These are phyloP conservation scores for Podarcis lilfordi DNA, from an alignment of 2,797 vertebrate species.

Conservation along the genomic window DNA sequence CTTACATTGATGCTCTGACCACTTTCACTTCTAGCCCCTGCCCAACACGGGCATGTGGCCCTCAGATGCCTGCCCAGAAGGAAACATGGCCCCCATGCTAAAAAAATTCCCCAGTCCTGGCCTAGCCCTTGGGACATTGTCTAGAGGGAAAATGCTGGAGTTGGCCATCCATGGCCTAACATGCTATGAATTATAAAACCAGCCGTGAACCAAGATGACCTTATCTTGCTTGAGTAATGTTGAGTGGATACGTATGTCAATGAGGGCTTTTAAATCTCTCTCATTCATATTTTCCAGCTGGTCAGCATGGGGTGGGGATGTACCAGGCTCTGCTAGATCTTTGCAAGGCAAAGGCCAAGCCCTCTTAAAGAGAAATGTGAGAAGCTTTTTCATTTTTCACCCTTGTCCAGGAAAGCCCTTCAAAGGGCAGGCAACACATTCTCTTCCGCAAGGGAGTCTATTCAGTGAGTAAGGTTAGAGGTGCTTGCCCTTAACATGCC, in stretches of 20 bases:
- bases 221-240: slow-evolving; percentile 31
- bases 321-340: slow-evolving; percentile 17
- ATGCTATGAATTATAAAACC: slow-evolving; percentile 1
- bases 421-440: not conserved
- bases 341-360: slow-evolving; percentile 5
- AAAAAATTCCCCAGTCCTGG: no score
- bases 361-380: not conserved
- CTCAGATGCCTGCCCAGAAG: no score
- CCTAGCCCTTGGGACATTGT: not conserved
- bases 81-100: no score
- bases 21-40: no score
- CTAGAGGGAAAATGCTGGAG: not conserved
- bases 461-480: not conserved
- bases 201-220: slow-evolving; percentile 23
- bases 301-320: slow-evolving; percentile 14
- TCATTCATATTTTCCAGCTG: slow-evolving; percentile 36
- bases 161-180: not conserved
- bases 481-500: slow-evolving; percentile 4
- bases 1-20: not conserved
- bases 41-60: no score
- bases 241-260: slow-evolving; percentile 16
- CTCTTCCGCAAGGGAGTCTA: not conserved
- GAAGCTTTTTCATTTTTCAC: not conserved
- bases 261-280: slow-evolving; percentile 14
- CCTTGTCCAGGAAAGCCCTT: not conserved